phyloP scores from a whole-genome alignment of 2,888 invertebrate species.

The Listrodromus nycthemerus region DNA sequence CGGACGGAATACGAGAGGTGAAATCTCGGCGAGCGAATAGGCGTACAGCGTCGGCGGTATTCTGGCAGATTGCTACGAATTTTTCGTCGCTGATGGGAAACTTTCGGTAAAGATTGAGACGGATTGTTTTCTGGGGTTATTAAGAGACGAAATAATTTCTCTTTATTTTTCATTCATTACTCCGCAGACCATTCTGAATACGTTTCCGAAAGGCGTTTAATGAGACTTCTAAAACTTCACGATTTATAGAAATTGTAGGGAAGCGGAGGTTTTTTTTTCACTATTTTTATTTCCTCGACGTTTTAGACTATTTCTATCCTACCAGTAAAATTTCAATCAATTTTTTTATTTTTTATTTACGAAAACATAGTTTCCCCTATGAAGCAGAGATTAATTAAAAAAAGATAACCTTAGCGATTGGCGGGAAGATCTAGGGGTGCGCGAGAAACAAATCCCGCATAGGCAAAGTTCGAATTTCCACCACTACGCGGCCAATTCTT shows the following conservation, averaged over 20 bases:
- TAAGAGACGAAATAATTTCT: background rate
- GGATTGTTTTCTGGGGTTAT: background rate
- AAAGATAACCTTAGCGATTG: background rate
- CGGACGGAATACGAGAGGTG: background rate
- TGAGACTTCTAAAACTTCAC: background rate
- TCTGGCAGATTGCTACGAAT: background rate
- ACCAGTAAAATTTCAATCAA: too few species aligned
- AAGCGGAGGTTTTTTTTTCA: background rate
- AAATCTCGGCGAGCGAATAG: background rate
- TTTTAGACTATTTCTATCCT: too few species aligned
- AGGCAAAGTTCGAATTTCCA: constrained; percentile 34
- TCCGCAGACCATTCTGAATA: background rate
- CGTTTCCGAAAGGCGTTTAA: background rate
- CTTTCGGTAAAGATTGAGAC: background rate
- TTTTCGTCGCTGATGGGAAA: background rate
- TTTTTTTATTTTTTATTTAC: too few species aligned
- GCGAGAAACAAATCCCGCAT: background rate
- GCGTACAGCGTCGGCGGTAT: background rate
- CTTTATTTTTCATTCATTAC: background rate
- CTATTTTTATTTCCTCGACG: too few species aligned
- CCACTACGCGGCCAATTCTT: constrained; percentile 13
- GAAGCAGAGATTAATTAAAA: too few species aligned
- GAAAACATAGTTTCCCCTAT: too few species aligned
- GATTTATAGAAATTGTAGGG: constrained; percentile 1
- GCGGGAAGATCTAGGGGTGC: background rate